Base-by-base conservation (phyloP, 2,888 invertebrate genomes). In the Zele albiditarsus region DNA sequence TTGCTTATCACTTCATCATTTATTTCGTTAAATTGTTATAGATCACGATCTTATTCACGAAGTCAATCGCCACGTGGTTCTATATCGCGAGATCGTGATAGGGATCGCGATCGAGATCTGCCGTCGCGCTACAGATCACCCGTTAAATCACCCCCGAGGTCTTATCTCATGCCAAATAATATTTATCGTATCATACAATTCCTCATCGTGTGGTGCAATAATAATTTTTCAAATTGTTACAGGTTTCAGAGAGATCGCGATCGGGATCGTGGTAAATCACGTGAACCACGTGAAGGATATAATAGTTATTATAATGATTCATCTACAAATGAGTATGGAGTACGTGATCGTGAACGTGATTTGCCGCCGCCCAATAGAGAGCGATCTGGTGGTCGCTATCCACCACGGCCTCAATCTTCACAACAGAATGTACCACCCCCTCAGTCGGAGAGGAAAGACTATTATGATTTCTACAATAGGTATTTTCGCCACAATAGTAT, bases 31-130 rank as follows among this genome's bases (percentile, higher is more conserved):
- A 31, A 67, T 27, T 60, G 69, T 89, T 89, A 38, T 90, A 93
- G 94, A 87, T 93, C 94, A 80, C 91, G 94, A 78, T 94, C 94
- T 23, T 89, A 92, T 79, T 94, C 94, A 33, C 91, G 91, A 76
- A 91, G 92, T 79, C 91, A 93, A 88, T 89, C 93, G 88, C 82
- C 92, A 85, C 84, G 87, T 89, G 87, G 90, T 71, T 90, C 91
- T 75, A 90, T 91, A 0, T 90, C 92, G 0, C 90, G 92, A n/a
- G 87, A 88, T 57, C 83, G 88, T 58, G 87, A 87, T 14, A 82
- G 88, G 53, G 86, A 86, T 23, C 82, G 86, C 28, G 85, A 84
- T 20, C 77, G 84, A 28, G 83, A 78, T 82, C 80, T 83, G 62
- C 84, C 88, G 76, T 86, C 88, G 60, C 88, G 87, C 79, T 87